Conservation (phyloP, 2,797 vertebrate species). For the Peromyscus nudipes region DNA sequence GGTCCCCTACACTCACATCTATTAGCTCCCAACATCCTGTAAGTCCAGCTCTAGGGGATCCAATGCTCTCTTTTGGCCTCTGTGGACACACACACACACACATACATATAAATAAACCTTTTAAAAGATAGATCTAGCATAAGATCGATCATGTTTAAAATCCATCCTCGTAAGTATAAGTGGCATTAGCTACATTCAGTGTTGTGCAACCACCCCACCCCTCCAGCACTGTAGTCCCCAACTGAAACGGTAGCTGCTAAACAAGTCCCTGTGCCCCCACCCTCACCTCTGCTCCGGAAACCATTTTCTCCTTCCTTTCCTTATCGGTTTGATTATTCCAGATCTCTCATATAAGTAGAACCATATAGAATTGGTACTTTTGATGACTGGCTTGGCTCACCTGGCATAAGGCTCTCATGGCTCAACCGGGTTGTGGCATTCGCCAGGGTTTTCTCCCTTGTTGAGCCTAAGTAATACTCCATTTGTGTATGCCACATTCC, state of each 20-base stretch:
- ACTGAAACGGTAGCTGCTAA: neutral
- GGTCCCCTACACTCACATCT: neutral
- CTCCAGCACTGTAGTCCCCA: neutral
- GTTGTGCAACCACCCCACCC: neutral
- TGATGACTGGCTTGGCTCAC: neutral
- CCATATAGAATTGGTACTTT: neutral
- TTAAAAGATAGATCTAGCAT: neutral
- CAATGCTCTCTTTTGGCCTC: neutral
- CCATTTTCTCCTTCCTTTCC: neutral
- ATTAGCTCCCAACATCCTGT: neutral
- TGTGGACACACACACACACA: neutral
- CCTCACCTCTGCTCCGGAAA: too few relatives aligned
- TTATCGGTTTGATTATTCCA: neutral
- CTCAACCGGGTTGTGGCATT: too few relatives aligned
- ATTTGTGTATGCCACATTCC: neutral
- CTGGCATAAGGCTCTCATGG: too few relatives aligned
- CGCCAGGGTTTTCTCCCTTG: neutral
- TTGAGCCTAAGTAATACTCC: neutral
- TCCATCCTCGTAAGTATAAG: neutral
- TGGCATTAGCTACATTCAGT: neutral
- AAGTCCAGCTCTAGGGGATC: neutral
- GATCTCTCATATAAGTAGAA: fast-evolving
- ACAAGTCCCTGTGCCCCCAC: fast-evolving
- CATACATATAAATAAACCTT: neutral
- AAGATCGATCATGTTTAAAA: neutral